A percentile compares a stretch with the other conserved stretches of the same genome.
Conservation (phyloP, 2,113 vertebrate species). For the Gasterosteus aculeatus region DNA sequence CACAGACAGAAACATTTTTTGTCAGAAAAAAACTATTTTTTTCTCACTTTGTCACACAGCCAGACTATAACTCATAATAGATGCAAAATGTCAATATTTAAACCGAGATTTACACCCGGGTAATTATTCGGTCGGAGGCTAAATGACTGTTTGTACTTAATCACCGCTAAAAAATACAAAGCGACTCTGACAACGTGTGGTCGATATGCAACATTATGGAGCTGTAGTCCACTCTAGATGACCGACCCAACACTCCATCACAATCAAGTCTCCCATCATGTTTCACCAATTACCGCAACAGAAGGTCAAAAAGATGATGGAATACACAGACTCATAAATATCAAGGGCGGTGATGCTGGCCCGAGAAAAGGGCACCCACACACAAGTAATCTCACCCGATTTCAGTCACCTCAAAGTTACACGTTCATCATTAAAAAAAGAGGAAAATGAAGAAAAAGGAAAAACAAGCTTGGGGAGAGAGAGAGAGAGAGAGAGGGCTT, state of each 20-base stretch:
- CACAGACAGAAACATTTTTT: constrained; percentile 55
- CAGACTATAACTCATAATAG: constrained; percentile 38
- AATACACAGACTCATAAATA: constrained; percentile 65
- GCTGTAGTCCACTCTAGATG: constrained; percentile 36
- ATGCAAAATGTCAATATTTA: constrained; percentile 58
- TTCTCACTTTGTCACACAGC: background rate
- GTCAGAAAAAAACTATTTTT: constrained; percentile 22
- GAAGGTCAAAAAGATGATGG: constrained; percentile 67
- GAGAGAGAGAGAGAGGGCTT: background rate
- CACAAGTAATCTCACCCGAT: background rate
- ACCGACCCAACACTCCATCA: constrained; percentile 49
- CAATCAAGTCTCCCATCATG: constrained; percentile 61
- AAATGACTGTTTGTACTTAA: constrained; percentile 63
- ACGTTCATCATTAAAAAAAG: constrained; percentile 2
- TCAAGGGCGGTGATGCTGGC: constrained; percentile 62
- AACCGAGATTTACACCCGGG: constrained; percentile 37
- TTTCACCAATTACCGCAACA: constrained; percentile 64
- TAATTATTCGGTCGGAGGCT: constrained; percentile 35
- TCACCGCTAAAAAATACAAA: constrained; percentile 52
- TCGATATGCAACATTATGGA: constrained; percentile 68
- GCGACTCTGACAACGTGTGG: constrained; percentile 50
- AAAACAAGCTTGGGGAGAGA: background rate
- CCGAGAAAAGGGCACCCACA: constrained; percentile 61
- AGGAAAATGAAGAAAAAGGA: background rate
- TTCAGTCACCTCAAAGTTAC: constrained; percentile 20